Evolutionary conservation across 2,888 invertebrate genomes (phyloP).

Genomic region (Molanna angustata): DNA sequence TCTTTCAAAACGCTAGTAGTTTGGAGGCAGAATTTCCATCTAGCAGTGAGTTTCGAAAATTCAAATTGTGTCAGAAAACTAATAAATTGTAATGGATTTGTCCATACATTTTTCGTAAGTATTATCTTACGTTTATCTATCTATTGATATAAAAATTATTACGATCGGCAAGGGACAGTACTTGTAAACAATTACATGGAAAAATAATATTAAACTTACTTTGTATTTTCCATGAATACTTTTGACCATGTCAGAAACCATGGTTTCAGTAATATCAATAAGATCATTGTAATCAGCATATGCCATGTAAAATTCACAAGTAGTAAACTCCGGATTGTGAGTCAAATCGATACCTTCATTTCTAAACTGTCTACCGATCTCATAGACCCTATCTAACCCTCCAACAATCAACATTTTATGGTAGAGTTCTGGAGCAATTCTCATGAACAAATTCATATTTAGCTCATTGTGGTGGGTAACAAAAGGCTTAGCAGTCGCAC

Average conservation of each 20-base stretch:
- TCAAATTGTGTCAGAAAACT: no score
- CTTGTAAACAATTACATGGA: no score
- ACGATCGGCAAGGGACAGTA: no score
- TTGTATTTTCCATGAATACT: conserved; percentile 88
- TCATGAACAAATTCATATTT: conserved; percentile 95
- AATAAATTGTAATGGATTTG: no score
- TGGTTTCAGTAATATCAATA: conserved; percentile 86
- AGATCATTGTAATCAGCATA: conserved; percentile 98
- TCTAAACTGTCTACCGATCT: conserved; percentile 91
- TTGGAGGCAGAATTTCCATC: no score
- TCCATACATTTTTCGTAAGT: no score
- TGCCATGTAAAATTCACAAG: conserved; percentile 99
- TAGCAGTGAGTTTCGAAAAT: no score
- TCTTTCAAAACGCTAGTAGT: no score
- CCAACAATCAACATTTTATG: conserved; percentile 99
- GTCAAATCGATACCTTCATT: conserved; percentile 99
- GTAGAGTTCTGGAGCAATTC: conserved; percentile 97
- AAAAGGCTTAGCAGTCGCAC: conserved; percentile 98
- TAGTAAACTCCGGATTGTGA: conserved; percentile 99
- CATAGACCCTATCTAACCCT: conserved; percentile 89
- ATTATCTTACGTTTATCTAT: no score
- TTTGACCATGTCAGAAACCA: conserved; percentile 94
- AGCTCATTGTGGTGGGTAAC: conserved; percentile 98
- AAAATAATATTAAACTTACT: conserved; percentile 56
- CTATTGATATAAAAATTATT: no score